Percentiles rank a stretch among this genome's conserved stretches.
Evolutionary conservation across 2,797 vertebrate genomes (phyloP).

Genomic region (Aselliscus stoliczkanus): DNA sequence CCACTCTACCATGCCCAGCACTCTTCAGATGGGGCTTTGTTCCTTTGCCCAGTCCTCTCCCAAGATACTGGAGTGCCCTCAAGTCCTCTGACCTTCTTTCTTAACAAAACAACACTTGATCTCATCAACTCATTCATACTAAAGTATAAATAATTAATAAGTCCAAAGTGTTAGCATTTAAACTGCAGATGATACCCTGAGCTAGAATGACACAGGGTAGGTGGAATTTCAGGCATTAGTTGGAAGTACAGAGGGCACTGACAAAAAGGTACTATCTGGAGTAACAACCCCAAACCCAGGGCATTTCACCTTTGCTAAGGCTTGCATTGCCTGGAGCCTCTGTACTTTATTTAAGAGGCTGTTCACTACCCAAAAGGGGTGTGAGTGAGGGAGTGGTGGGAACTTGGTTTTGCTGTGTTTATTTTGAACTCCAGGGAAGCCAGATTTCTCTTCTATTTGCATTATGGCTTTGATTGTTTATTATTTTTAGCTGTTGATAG

Average conservation of each 20-base stretch:
- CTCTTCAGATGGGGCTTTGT: background rate
- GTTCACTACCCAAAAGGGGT: too few species aligned
- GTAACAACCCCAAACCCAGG: background rate
- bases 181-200: background rate
- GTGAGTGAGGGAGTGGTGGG: background rate
- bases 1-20: background rate
- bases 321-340: background rate
- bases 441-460: slow-evolving; percentile 51
- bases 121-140: background rate
- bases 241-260: background rate
- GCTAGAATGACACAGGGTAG: background rate
- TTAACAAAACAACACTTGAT: background rate
- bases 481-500: slow-evolving; percentile 39
- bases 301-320: background rate
- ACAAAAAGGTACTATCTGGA: background rate
- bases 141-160: background rate
- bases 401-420: slow-evolving; percentile 54
- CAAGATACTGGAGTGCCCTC: background rate
- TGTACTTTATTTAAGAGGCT: background rate
- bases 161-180: background rate
- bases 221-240: background rate
- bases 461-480: slow-evolving; percentile 16
- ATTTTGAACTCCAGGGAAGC: slow-evolving; percentile 24
- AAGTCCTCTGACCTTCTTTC: background rate
- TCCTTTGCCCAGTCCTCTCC: background rate